Evolutionary conservation across 2,113 vertebrate genomes (phyloP).

Genomic region (Campylorhamphus procurvoides): DNA sequence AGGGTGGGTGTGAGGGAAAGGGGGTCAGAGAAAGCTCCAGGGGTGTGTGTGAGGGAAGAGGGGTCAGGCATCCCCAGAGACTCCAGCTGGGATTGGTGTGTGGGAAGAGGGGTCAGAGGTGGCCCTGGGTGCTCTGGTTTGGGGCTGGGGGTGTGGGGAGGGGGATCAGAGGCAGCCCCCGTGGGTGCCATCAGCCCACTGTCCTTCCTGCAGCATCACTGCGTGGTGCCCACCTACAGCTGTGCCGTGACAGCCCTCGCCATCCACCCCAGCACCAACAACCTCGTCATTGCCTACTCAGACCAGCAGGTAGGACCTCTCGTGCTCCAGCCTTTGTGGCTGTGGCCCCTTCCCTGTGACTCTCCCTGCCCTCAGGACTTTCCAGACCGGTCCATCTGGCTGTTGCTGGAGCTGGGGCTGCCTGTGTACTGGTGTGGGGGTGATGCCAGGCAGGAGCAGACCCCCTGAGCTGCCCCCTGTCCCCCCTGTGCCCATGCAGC

Average conservation of each 20-base stretch:
- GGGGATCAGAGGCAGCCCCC: fast-evolving
- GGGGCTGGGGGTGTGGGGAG: neutral
- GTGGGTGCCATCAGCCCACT: fast-evolving
- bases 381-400: fast-evolving
- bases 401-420: neutral
- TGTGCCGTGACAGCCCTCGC: constrained; percentile 87
- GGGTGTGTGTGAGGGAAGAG: neutral
- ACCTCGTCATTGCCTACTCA: constrained; percentile 85
- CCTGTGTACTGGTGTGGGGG: fast-evolving
- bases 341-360: fast-evolving
- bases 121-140: fast-evolving
- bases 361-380: neutral
- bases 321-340: fast-evolving
- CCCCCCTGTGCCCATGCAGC: constrained; percentile 49
- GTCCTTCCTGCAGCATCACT: constrained; percentile 78
- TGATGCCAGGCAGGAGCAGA: fast-evolving
- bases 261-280: constrained; percentile 84
- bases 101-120: neutral
- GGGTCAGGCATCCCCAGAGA: no score
- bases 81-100: neutral
- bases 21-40: neutral
- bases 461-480: fast-evolving
- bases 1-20: neutral
- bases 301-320: constrained; percentile 87
- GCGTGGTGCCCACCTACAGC: constrained; percentile 82